Base-by-base conservation (phyloP, 2,797 vertebrate genomes). In the Rousettus madagascariensis region DNA sequence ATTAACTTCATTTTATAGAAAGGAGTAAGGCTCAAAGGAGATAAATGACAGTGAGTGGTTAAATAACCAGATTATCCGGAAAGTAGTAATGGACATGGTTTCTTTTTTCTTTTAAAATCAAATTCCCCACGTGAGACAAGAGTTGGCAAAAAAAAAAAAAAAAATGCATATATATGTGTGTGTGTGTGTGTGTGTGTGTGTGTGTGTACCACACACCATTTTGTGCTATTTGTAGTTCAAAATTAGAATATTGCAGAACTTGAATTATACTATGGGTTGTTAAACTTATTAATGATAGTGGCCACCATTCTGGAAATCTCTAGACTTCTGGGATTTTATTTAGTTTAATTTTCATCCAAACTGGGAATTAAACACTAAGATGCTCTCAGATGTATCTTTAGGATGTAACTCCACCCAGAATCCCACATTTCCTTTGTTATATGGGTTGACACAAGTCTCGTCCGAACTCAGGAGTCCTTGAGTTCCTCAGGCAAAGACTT, bases 61-160 rank as follows among this genome's bases (percentile, higher is more conserved):
- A 19, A 88, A 33, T 68, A 74, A n/a, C 17, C 43, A 55, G 30
- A 28, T 51, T 71, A 51, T 83, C 77, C 19, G n/a, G 77, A 43
- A 90, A 85, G 4, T 85, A 22, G 4, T 63, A n/a, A 46, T 28
- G 33, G 63, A 33, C 20, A 8, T 63, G 17, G 63, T 38, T 86
- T 95, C 30, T 59, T 71, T 93, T 82, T 61, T 49, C 46, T 79
- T 95, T 89, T 86, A 78, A 93, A 89, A 38, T 92, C 3, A 8
- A 41, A 53, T 95, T 71, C 36, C 24, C 33, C 30, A 38, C 59
- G n/a, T 3, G 69, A 72, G 41, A 59, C 8, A 88, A 79, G 33
- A 8, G 38, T 74, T 59, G 68, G 59, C 46, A 41, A 38, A 33
- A 33, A 33, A 33, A 33, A 33, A 33, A 33, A 33, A 33, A 33